Conservation (phyloP, 2,797 vertebrate genomes). For the Philypnodon macrostomus region DNA sequence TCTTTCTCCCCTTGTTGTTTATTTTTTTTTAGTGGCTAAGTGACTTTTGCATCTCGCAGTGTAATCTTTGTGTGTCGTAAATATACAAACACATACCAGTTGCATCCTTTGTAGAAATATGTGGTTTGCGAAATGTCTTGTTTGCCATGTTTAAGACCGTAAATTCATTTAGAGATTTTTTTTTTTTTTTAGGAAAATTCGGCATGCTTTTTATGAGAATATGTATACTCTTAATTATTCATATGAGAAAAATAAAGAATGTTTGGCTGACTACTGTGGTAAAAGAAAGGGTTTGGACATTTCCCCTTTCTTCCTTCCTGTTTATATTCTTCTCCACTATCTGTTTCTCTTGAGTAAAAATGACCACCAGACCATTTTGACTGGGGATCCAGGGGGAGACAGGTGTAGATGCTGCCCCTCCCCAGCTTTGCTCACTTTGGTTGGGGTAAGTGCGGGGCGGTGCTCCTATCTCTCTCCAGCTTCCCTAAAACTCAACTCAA, state of each 20-base stretch:
- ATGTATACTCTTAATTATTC: slow-evolving; percentile 70
- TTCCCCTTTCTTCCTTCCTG: slow-evolving; percentile 66
- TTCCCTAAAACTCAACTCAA: slow-evolving; percentile 40
- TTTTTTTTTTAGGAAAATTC: slow-evolving; percentile 40
- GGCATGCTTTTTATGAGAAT: slow-evolving; percentile 72
- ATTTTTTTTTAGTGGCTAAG: slow-evolving; percentile 61
- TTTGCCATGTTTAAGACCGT: slow-evolving; percentile 70
- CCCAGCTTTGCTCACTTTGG: slow-evolving; percentile 71
- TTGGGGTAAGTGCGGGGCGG: slow-evolving; percentile 75
- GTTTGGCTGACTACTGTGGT: slow-evolving; percentile 72
- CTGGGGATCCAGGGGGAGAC: slow-evolving; percentile 67
- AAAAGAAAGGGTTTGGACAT: slow-evolving; percentile 70
- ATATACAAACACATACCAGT: slow-evolving; percentile 65
- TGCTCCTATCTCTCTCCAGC: slow-evolving; percentile 75
- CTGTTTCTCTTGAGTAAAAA: slow-evolving; percentile 77
- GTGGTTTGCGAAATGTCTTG: slow-evolving; percentile 72
- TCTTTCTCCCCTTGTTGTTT: slow-evolving; percentile 46
- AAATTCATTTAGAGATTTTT: slow-evolving; percentile 69
- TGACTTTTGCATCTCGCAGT: slow-evolving; percentile 70
- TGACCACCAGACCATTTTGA: slow-evolving; percentile 73
- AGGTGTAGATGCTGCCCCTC: slow-evolving; percentile 74
- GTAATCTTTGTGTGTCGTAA: slow-evolving; percentile 69
- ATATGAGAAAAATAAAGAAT: slow-evolving; percentile 78
- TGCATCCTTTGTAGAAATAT: slow-evolving; percentile 71
- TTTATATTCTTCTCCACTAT: slow-evolving; percentile 69